Conservation (phyloP, 2,113 vertebrate species). For the Esox niger region DNA sequence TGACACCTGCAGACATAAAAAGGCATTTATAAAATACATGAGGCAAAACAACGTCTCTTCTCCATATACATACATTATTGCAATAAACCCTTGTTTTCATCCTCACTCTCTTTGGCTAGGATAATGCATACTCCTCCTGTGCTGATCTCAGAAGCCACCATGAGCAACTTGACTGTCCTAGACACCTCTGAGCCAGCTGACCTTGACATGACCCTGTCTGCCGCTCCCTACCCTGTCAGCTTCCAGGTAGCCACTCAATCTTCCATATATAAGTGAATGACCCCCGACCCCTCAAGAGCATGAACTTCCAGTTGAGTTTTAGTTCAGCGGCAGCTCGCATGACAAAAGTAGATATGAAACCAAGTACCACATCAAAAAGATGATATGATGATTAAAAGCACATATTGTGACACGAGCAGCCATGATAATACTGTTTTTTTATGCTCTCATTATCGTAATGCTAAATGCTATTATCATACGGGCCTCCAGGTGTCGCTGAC, state of each 20-base stretch:
- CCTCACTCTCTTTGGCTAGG: conserved; percentile 61
- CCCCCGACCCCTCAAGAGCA: too few species aligned
- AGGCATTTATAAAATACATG: too few species aligned
- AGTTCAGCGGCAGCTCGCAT: too few species aligned
- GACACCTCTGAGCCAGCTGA: conserved; percentile 78
- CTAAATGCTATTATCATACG: neutral
- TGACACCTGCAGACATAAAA: too few species aligned
- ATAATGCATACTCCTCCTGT: conserved; percentile 84
- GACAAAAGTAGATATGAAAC: too few species aligned
- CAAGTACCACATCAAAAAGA: too few species aligned
- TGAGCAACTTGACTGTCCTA: conserved; percentile 87
- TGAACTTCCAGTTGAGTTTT: too few species aligned
- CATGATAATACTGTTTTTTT: too few species aligned
- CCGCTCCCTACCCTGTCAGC: conserved; percentile 81
- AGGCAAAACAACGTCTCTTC: neutral
- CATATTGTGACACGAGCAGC: too few species aligned
- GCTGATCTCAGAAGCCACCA: conserved; percentile 79
- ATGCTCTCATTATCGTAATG: neutral
- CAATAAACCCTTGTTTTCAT: neutral
- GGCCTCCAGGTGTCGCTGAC: conserved; percentile 85
- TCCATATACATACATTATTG: neutral
- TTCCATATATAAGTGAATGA: too few species aligned
- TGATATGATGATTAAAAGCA: too few species aligned
- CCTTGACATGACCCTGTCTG: conserved; percentile 73
- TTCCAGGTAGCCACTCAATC: conserved; percentile 73